Base-by-base conservation (phyloP, 2,888 invertebrate species). In the Caenorhabditis auriculariae region DNA sequence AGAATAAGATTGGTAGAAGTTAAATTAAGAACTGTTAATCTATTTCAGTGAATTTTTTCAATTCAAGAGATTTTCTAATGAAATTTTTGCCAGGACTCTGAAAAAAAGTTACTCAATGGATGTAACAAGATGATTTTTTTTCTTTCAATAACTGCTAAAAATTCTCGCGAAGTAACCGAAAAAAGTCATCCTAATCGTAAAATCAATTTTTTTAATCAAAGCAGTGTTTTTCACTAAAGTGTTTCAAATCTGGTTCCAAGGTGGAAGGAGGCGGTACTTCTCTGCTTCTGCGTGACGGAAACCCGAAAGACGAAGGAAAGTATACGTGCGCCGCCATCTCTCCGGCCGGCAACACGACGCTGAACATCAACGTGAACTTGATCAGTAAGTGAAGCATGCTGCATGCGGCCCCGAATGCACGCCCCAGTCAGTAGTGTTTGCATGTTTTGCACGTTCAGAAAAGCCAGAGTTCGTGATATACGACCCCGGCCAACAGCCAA, bases 281-380 rank as follows among this genome's bases (percentile, higher is more conserved):
- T 24, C 60, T 81, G 17, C 51, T 79, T 12, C 60, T 81, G n/a
- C 63, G 68, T 3, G 60, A 67, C 4, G 80, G 76, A 4, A 67
- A 76, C 29, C 82, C 82, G 0, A 62, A 68, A 4, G 83, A 85
- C 60, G 79, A 82, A 26, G 85, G 83, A 17, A 51, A 57, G 5
- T 80, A 86, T 76, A 85, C 84, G 0, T 89, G 89, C 68, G 82
- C 84, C 15, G 88, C 88, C 0, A 80, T 76, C n/a, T 88, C 87
- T 76, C 82, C 82, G 44, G 88, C 87, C 0, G 88, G 88, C 0
- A 81, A 82, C 0, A 82, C 85, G 0, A 83, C 84, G 17, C 80
- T 83, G 26, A 76, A 81, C 44, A 83, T 83, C 61, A 65, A 80
- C 28, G 81, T 86, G 2, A 77, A 81, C 46, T 82, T 86, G 6